Evolutionary conservation across 2,888 invertebrate genomes (phyloP), one percentile per base, ranked within the genome.

Genomic region (Parthenolecanium corni): DNA sequence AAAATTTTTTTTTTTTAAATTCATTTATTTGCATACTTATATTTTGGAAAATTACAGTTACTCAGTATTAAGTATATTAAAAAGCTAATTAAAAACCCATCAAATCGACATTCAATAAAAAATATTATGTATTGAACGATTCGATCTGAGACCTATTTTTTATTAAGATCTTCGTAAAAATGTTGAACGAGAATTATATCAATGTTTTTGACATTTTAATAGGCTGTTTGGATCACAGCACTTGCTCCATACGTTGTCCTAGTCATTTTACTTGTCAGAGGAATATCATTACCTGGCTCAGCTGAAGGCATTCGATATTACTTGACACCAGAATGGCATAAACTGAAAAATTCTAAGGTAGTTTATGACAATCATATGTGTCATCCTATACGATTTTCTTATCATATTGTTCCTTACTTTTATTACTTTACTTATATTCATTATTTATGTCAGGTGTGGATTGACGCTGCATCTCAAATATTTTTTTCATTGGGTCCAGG

Each of bases 161-260:
- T n/a, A n/a, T n/a, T n/a, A n/a, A n/a, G n/a, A n/a, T n/a, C n/a
- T n/a, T n/a, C n/a, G n/a, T 31, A 9, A 31, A 31, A 31, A 31
- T 31, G 5, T 31, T 31, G 31, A 31, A 31, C 31, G 31, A 4
- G 31, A 31, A 31, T 31, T 31, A 31, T 24, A 6, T 16, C 53
- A 25, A 53, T 20, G 14, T 14, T 23, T 49, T 49, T 49, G 21
- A 20, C 14, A 23, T 31, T 58, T 62, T 56, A 52, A 12, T 73
- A 89, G 88, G 89, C 89, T 65, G 94, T 94, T 58, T 95, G 94
- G 94, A 84, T 95, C 65, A 95, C 95, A 21, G 95, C 95, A 2
- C 76, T 93, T 65, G 88, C 92, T 40, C 95, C 95, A 0, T 95
- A 95, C 73, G 82, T 88, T 24, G 91, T 95, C 36, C 79, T 95